Base-by-base conservation (phyloP, 2,797 vertebrate species). In the Sparus aurata region DNA sequence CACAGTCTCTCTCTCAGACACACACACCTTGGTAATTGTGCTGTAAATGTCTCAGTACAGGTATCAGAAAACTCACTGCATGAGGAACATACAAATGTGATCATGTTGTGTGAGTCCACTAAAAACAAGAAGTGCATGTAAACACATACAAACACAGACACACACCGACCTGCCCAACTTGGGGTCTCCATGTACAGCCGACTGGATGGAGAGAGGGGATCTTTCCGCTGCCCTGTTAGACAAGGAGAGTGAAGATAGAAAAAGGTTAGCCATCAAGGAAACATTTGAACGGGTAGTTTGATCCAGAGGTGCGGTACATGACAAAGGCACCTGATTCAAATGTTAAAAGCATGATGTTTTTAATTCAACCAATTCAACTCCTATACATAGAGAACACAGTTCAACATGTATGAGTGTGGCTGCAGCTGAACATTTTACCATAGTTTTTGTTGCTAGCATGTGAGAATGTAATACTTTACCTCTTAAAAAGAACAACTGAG, bases 171-270 rank as follows among this genome's bases (percentile, higher is more conserved):
- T 91, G 90, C 80, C 92, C 91, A 93, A 58, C 85, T 87, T 80
- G 90, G 86, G 80, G 84, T 91, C 90, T 93, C 92, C 91, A 92
- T 92, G 90, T 89, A 93, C 83, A 74, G 79, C 75, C 49, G 10
- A 79, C 69, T 75, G 76, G 60, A 88, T 58, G 43, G 58, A 82
- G 73, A 75, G 71, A 77, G 58, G 68, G 77, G 59, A 71, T 62
- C 63, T 86, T 62, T 54, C 65, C 60, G 59, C 46, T 74, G 58
- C 67, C 75, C 87, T 91, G 82, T 69, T 30, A 79, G 63, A 87
- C 53, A 80, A 73, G 43, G 22, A 79, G 52, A 88, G 23, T 64
- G 67, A 10, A 71, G 34, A 73, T 23, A 69, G 49, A 46, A 13
- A 65, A 13, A 49, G 20, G n/a, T 77, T 52, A 73, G 47, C 2